Evolutionary conservation across 2,113 vertebrate species (phyloP).

Genomic region (Onychorhynchus coronatus): DNA sequence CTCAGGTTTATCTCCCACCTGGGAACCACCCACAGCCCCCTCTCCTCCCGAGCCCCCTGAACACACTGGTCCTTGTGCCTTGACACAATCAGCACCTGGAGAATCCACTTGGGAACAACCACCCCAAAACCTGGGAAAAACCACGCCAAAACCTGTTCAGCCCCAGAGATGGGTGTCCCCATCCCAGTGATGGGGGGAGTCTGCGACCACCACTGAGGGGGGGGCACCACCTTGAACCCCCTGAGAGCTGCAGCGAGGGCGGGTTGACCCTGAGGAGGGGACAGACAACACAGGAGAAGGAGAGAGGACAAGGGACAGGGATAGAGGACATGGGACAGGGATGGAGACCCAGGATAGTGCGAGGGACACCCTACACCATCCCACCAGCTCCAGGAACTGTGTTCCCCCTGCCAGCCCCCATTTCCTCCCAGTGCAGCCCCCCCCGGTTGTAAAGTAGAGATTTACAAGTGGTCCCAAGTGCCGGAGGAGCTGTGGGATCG

Average conservation of each 20-base stretch:
- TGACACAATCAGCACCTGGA: too few relatives aligned
- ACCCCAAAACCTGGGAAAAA: not conserved
- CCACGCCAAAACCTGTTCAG: not conserved
- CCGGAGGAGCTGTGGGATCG: not conserved
- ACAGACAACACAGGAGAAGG: too few relatives aligned
- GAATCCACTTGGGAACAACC: not conserved
- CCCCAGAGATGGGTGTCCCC: rapidly evolving
- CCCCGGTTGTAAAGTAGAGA: slow-evolving; percentile 19
- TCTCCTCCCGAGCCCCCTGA: not conserved
- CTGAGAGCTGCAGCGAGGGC: too few relatives aligned
- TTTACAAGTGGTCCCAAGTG: slow-evolving; percentile 47
- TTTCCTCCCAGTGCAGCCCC: not conserved
- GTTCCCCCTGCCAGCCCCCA: not conserved
- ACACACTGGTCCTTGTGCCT: not conserved
- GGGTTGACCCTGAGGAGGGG: not conserved
- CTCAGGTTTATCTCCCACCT: not conserved
- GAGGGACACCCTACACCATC: not conserved
- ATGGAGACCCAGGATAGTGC: not conserved
- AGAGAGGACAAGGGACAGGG: too few relatives aligned
- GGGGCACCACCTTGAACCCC: too few relatives aligned
- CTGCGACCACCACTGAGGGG: too few relatives aligned
- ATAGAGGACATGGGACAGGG: not conserved
- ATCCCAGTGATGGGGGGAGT: not conserved
- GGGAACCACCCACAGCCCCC: too few relatives aligned
- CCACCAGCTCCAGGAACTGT: rapidly evolving